Conservation (phyloP, 2,888 invertebrate species). For the Synergus umbraculus region DNA sequence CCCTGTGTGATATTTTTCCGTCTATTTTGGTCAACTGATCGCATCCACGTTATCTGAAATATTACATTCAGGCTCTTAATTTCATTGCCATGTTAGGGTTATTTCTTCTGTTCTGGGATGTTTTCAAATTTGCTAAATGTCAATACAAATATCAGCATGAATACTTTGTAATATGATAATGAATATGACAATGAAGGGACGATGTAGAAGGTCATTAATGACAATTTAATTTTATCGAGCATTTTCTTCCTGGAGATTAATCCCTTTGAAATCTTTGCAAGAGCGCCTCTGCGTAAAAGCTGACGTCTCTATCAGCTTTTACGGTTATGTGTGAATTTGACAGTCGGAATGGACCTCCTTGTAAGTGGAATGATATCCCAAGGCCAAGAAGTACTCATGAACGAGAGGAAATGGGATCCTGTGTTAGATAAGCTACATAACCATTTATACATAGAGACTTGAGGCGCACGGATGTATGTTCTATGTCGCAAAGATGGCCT, state of each 20-base stretch:
- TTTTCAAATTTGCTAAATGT: background rate
- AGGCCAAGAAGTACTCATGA: conserved; percentile 55
- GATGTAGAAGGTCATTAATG: too few species aligned
- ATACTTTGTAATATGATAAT: too few species aligned
- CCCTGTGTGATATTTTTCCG: background rate
- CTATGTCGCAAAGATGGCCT: conserved; percentile 31
- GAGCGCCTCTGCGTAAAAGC: background rate
- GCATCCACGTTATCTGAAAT: conserved; percentile 2
- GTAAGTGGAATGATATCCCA: conserved; percentile 50
- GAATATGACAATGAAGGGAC: too few species aligned
- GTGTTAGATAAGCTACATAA: conserved; percentile 56
- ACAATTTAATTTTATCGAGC: too few species aligned
- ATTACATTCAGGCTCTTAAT: background rate
- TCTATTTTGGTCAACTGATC: background rate
- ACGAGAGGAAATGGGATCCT: conserved; percentile 17
- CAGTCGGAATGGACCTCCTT: conserved; percentile 49
- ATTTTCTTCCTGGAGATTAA: background rate
- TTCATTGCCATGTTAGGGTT: background rate
- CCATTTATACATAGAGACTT: conserved; percentile 48
- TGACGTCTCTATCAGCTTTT: conserved; percentile 44
- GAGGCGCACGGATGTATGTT: conserved; percentile 1
- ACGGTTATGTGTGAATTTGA: conserved; percentile 53
- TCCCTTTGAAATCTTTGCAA: background rate
- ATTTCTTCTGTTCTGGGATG: background rate
- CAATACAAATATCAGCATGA: too few species aligned